Evolutionary conservation across 1,140 invertebrate genomes (phyloP).

Genomic region (Zaprionus camerounensis): DNA sequence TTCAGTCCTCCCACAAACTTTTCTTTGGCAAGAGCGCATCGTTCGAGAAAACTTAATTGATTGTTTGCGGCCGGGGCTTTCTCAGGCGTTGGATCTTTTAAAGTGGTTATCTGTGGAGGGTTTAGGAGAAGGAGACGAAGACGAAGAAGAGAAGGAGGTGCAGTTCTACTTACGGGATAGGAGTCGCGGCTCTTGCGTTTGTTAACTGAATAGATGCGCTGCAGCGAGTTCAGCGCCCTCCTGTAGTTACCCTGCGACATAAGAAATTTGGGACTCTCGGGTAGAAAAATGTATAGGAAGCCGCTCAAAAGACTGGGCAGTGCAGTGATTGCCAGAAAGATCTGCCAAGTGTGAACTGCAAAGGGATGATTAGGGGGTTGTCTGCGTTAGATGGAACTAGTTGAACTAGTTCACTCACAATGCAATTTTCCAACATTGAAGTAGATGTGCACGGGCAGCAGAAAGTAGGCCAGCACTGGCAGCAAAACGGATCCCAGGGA

Average conservation of each 20-base stretch:
- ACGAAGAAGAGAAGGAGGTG: too few relatives aligned
- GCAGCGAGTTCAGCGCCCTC: slow-evolving; percentile 85
- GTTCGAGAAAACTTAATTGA: not conserved
- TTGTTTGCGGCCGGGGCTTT: not conserved
- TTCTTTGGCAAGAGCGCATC: slow-evolving; percentile 12
- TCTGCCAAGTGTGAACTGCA: slow-evolving; percentile 89
- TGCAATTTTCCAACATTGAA: slow-evolving; percentile 45
- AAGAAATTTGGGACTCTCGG: slow-evolving; percentile 93
- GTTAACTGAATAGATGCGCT: slow-evolving; percentile 84
- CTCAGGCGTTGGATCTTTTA: slow-evolving; percentile 52
- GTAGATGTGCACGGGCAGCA: slow-evolving; percentile 83
- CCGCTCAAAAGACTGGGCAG: slow-evolving; percentile 88
- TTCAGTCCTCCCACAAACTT: slow-evolving; percentile 44
- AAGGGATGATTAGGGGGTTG: not conserved
- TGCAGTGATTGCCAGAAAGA: slow-evolving; percentile 88
- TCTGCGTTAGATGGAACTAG: not conserved
- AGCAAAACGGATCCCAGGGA: slow-evolving; percentile 85
- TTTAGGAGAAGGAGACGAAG: not conserved
- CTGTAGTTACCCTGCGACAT: slow-evolving; percentile 89
- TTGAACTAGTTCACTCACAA: slow-evolving; percentile 44
- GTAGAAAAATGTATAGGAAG: slow-evolving; percentile 88
- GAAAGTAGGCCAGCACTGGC: slow-evolving; percentile 85
- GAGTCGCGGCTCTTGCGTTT: slow-evolving; percentile 86
- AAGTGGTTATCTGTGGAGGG: slow-evolving; percentile 48
- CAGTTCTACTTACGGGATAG: slow-evolving; percentile 87